These are phyloP conservation scores for Origma solitaria DNA, from an alignment of 2,113 vertebrate species.

Conservation along the genomic window DNA sequence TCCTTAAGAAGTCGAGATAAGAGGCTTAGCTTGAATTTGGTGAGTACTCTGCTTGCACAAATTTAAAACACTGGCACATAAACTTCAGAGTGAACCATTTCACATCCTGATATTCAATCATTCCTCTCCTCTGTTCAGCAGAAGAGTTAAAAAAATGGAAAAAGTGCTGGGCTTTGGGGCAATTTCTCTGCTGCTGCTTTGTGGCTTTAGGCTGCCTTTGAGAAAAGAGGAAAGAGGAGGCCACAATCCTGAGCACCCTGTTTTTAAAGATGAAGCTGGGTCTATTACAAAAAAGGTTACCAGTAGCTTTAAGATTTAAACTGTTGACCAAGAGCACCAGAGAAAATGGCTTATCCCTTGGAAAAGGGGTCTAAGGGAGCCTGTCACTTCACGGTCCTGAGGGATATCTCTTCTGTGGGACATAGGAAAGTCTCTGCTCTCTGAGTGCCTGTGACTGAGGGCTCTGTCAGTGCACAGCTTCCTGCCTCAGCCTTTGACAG, in stretches of 20 bases:
- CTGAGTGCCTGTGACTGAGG: neutral
- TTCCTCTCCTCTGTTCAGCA: neutral
- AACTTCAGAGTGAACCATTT: neutral
- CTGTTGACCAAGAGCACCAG: neutral
- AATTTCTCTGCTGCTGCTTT: neutral
- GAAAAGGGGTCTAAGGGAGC: neutral
- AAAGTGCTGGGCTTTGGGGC: neutral
- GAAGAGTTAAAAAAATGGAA: neutral
- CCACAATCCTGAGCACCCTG: neutral
- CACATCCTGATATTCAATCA: neutral
- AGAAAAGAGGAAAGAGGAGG: neutral
- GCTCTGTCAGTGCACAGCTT: neutral
- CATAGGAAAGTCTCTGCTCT: neutral
- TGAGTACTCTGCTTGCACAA: constrained; percentile 67
- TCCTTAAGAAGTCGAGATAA: constrained; percentile 79
- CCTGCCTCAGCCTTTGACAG: neutral
- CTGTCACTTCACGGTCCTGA: neutral
- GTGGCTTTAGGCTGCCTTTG: neutral
- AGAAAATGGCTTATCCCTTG: neutral
- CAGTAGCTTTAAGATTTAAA: neutral
- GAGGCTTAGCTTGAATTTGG: constrained; percentile 92
- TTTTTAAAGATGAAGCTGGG: neutral
- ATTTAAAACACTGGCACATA: neutral
- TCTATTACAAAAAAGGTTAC: neutral
- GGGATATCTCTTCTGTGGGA: neutral